Conservation (phyloP, 2,113 vertebrate species). For the Ptyas mucosa region DNA sequence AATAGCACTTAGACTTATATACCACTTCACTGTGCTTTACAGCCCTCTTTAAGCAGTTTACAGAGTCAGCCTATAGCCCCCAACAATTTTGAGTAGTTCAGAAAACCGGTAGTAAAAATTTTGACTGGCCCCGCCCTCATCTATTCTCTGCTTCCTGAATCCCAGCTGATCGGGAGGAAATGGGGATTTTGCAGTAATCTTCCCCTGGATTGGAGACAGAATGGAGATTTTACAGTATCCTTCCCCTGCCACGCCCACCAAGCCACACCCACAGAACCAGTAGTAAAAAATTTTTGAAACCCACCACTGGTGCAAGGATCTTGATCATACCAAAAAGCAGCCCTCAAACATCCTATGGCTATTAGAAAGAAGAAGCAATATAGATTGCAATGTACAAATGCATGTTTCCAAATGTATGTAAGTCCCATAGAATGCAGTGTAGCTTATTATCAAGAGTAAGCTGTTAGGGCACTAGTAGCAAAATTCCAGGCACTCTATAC, state of each 20-base stretch:
- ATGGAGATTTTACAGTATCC: too few species aligned
- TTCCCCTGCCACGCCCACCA: too few species aligned
- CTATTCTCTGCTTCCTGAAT: too few species aligned
- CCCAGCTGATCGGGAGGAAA: too few species aligned
- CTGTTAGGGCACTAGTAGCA: background rate
- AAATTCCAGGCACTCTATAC: background rate
- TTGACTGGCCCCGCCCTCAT: too few species aligned
- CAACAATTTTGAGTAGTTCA: background rate
- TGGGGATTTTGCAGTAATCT: too few species aligned
- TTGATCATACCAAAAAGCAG: background rate
- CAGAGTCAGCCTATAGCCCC: background rate
- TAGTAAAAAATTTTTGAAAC: too few species aligned
- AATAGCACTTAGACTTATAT: background rate
- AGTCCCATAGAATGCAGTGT: background rate
- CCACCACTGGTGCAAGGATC: background rate
- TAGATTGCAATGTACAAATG: background rate
- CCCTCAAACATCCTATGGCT: background rate
- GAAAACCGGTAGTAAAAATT: too few species aligned
- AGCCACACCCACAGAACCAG: too few species aligned
- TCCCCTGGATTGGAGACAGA: too few species aligned
- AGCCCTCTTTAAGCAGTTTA: background rate
- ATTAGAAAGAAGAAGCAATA: background rate
- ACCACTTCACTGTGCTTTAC: background rate
- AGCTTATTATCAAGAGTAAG: background rate
- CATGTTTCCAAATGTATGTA: background rate